Conservation (phyloP, 2,888 invertebrate species). For the Malacosoma neustria region DNA sequence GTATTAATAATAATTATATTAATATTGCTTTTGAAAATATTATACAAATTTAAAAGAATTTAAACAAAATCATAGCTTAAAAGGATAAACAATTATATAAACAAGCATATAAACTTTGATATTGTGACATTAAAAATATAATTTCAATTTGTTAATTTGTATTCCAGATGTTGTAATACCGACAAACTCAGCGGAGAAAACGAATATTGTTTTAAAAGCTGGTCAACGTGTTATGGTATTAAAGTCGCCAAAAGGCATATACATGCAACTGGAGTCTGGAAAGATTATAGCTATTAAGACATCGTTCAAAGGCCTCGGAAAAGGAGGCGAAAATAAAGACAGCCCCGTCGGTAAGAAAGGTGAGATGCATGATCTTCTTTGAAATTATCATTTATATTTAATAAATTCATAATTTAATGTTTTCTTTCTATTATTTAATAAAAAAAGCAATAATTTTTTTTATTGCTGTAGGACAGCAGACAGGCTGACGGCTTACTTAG, state of each 20-base stretch:
- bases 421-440: constrained; percentile 1
- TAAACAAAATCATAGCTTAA: too few relatives aligned
- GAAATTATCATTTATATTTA: neutral
- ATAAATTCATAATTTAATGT: too few relatives aligned
- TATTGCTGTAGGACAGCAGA: too few relatives aligned
- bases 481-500: too few relatives aligned
- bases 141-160: neutral
- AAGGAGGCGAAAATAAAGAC: constrained; percentile 48
- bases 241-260: constrained; percentile 96
- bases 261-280: constrained; percentile 95
- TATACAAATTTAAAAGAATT: too few relatives aligned
- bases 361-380: constrained; percentile 16
- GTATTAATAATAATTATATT: too few relatives aligned
- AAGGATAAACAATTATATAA: too few relatives aligned
- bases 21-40: too few relatives aligned
- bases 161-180: constrained; percentile 91
- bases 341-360: constrained; percentile 60
- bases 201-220: constrained; percentile 92
- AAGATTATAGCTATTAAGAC: constrained; percentile 95
- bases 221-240: constrained; percentile 96
- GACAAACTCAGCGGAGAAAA: constrained; percentile 91
- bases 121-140: too few relatives aligned
- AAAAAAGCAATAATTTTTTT: neutral
- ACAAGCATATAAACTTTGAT: too few relatives aligned
- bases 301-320: constrained; percentile 79